Percentiles rank a stretch among this genome's conserved stretches.
Evolutionary conservation across 2,797 vertebrate species (phyloP).

Genomic region (Tenualosa thibaudeaui): DNA sequence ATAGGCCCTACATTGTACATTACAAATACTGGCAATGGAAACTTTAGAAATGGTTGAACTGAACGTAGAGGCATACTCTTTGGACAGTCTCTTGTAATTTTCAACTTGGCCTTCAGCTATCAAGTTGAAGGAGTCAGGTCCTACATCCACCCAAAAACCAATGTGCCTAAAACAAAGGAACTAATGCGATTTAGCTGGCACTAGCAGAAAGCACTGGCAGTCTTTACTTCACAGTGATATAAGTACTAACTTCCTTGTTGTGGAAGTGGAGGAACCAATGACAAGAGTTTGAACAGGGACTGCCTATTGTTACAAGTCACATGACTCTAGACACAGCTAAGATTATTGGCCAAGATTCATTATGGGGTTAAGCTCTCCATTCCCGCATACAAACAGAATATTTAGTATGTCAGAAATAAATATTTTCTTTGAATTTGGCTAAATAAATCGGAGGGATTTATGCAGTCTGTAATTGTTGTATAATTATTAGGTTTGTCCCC

Average conservation of each 20-base stretch:
- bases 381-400: neutral
- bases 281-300: neutral
- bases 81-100: neutral
- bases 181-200: neutral
- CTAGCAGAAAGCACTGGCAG: neutral
- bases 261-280: neutral
- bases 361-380: neutral
- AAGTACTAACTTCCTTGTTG: neutral
- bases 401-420: too few relatives aligned
- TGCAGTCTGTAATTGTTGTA: too few relatives aligned
- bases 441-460: too few relatives aligned
- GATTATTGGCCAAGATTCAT: neutral
- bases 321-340: neutral
- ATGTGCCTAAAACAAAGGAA: neutral
- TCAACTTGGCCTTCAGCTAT: neutral
- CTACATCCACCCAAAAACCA: neutral
- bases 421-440: too few relatives aligned
- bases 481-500: too few relatives aligned
- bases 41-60: too few relatives aligned
- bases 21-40: too few relatives aligned
- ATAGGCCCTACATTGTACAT: too few relatives aligned
- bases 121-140: neutral
- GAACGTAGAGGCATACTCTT: too few relatives aligned
- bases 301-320: neutral
- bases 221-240: neutral